phyloP scores from a whole-genome alignment of 2,113 vertebrate species.

The Columbina picui region DNA sequence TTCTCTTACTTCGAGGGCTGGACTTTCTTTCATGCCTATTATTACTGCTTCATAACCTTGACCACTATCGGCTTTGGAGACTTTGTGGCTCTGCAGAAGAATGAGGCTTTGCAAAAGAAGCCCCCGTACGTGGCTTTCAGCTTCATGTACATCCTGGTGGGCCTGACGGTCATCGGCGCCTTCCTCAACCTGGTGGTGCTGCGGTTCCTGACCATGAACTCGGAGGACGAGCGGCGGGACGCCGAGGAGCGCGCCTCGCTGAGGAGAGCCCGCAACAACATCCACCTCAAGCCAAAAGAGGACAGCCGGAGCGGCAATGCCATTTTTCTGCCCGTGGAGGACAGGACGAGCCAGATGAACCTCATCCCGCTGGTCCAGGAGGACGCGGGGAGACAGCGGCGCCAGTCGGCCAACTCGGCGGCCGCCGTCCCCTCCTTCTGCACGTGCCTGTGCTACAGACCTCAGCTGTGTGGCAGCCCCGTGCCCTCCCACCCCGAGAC shows the following conservation, averaged over 20 bases:
- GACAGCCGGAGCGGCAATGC: conserved; percentile 77
- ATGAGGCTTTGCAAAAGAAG: conserved; percentile 93
- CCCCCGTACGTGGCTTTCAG: conserved; percentile 94
- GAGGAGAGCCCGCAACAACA: conserved; percentile 73
- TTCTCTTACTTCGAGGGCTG: conserved; percentile 96
- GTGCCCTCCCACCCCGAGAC: conserved; percentile 72
- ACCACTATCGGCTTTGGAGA: conserved; percentile 98
- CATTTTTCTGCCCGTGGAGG: conserved; percentile 83
- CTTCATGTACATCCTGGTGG: conserved; percentile 97
- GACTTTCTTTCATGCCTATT: conserved; percentile 98
- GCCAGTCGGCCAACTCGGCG: conserved; percentile 43
- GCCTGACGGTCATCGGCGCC: conserved; percentile 93
- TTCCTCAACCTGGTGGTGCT: conserved; percentile 96
- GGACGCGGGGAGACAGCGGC: conserved; percentile 60
- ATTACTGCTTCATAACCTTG: conserved; percentile 98
- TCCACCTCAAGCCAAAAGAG: conserved; percentile 61
- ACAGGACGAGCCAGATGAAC: conserved; percentile 89
- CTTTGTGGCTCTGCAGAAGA: conserved; percentile 95
- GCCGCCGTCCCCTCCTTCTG: conserved; percentile 81
- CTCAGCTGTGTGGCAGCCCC: conserved; percentile 79
- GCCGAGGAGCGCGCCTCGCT: conserved; percentile 84
- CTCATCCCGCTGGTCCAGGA: conserved; percentile 83
- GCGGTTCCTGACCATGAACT: conserved; percentile 93
- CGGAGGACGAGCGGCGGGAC: conserved; percentile 84
- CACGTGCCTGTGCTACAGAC: conserved; percentile 84